A percentile compares a stretch with the other conserved stretches of the same genome.
Evolutionary conservation across 2,797 vertebrate species (phyloP).

Genomic region (Phalanger gymnotis): DNA sequence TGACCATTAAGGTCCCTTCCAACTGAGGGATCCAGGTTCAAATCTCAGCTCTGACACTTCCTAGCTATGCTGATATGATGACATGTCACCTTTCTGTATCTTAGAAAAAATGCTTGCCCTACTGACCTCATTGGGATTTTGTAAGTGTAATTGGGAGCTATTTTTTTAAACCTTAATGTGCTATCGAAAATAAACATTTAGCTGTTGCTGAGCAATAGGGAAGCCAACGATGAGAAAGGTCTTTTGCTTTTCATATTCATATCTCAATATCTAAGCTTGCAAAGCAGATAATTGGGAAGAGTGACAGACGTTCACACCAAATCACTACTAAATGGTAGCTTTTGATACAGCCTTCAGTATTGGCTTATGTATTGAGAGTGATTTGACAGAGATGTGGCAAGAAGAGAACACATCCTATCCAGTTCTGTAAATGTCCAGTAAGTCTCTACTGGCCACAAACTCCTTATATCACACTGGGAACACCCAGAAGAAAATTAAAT

Average conservation of each 20-base stretch:
- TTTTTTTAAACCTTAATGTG: not conserved
- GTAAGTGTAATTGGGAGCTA: not conserved
- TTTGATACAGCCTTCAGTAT: not conserved
- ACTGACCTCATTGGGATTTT: not conserved
- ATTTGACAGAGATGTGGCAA: not conserved
- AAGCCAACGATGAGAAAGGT: not conserved
- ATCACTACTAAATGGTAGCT: not conserved
- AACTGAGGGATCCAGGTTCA: not conserved
- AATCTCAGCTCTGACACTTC: not conserved
- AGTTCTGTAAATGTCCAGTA: not conserved
- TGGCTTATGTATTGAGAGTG: not conserved
- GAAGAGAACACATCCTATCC: not conserved
- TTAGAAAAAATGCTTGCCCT: not conserved
- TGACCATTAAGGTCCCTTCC: not conserved
- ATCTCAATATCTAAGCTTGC: not conserved
- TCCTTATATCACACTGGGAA: not conserved
- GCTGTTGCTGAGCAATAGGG: not conserved
- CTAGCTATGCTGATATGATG: not conserved
- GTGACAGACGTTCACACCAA: not conserved
- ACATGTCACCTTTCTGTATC: not conserved
- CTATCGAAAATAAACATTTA: not conserved
- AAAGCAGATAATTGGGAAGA: not conserved
- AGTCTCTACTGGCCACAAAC: not conserved
- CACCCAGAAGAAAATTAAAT: not conserved
- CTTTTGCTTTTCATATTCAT: not conserved